Evolutionary conservation across 2,113 vertebrate genomes (phyloP).

Genomic region (Proterorhinus semilunaris): DNA sequence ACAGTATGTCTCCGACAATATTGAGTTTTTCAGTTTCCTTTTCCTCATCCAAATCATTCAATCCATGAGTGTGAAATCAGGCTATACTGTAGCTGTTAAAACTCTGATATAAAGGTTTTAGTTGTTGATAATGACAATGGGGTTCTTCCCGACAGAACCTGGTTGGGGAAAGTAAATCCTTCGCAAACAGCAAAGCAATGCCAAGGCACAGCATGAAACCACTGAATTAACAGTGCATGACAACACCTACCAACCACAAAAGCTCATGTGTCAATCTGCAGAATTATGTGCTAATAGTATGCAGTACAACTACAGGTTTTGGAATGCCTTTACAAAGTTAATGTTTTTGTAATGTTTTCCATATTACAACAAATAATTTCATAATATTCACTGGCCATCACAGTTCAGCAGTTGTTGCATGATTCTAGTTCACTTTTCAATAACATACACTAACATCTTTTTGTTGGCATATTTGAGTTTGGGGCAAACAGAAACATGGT

Average conservation of each 20-base stretch:
- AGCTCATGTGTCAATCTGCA: conserved; percentile 6
- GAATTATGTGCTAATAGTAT: neutral
- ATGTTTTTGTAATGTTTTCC: too few species aligned
- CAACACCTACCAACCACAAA: conserved; percentile 31
- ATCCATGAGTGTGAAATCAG: neutral
- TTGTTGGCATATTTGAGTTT: too few species aligned
- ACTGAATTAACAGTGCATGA: conserved; percentile 53
- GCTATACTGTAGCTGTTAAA: neutral
- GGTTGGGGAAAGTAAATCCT: conserved; percentile 50
- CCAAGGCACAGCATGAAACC: conserved; percentile 59
- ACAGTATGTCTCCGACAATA: conserved; percentile 18
- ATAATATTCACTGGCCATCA: too few species aligned
- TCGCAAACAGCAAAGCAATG: conserved; percentile 38
- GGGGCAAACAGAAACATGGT: too few species aligned
- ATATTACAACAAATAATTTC: too few species aligned
- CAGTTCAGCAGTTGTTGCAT: too few species aligned
- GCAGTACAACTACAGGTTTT: neutral
- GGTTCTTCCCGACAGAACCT: conserved; percentile 34
- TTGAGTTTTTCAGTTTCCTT: conserved; percentile 15
- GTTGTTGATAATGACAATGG: conserved; percentile 21
- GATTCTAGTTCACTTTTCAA: too few species aligned
- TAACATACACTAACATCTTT: too few species aligned
- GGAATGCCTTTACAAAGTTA: too few species aligned
- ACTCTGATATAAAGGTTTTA: neutral
- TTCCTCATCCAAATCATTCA: conserved; percentile 10